Conservation (phyloP, 2,113 vertebrate species). For the Gopherus flavomarginatus region DNA sequence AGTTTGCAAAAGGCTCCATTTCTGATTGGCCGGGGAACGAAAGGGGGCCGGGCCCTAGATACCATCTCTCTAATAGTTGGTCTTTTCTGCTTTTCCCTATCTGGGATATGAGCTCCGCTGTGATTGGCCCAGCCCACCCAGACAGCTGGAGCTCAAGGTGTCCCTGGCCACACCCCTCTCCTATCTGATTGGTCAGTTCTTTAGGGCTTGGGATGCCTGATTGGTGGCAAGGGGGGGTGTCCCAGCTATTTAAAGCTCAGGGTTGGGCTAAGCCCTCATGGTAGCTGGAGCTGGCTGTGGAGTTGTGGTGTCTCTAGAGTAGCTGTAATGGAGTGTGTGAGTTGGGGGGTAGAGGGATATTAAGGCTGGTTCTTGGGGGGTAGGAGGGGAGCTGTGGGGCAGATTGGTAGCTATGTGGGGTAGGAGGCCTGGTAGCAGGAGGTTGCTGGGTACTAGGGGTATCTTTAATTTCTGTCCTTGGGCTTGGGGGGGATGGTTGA, state of each 20-base stretch:
- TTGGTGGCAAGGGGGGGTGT: not conserved
- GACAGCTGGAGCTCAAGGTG: not conserved
- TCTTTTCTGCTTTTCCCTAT: not conserved
- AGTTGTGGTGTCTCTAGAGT: fast-evolving
- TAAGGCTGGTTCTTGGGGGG: not conserved
- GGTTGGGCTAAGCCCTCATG: fast-evolving
- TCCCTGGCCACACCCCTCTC: not conserved
- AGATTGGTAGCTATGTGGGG: no score
- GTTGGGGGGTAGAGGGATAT: not conserved
- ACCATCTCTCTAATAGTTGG: not conserved
- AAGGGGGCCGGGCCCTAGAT: not conserved
- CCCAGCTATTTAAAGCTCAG: not conserved
- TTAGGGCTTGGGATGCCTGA: not conserved
- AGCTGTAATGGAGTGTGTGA: not conserved
- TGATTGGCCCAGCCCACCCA: not conserved
- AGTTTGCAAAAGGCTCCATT: not conserved
- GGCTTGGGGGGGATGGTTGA: not conserved
- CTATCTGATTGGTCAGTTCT: not conserved
- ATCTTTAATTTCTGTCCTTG: not conserved
- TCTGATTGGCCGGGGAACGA: not conserved
- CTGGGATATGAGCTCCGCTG: not conserved
- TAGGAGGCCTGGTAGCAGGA: no score
- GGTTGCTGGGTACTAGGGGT: not conserved
- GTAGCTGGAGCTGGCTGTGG: not conserved
- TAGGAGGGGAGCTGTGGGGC: no score